Evolutionary conservation across 2,888 invertebrate genomes (phyloP).

Genomic region (Epicampocera succincta): DNA sequence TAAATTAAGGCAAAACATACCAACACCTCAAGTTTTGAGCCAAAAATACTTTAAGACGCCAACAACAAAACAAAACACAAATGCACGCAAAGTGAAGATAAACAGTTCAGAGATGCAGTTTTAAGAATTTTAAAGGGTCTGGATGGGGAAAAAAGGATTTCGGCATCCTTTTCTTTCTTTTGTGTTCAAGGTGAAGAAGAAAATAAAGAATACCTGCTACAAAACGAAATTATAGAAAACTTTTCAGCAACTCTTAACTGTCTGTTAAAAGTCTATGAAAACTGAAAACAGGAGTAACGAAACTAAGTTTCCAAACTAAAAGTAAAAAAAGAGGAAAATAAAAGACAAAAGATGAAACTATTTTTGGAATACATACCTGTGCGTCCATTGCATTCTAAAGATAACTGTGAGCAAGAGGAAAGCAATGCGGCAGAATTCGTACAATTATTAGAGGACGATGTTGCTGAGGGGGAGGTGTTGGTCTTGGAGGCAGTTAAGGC

Average conservation of each 20-base stretch:
- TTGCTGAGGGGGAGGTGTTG: conserved; percentile 58
- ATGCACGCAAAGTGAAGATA: conserved; percentile 16
- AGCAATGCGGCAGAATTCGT: conserved; percentile 67
- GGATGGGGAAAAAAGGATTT: neutral
- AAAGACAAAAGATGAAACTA: conserved; percentile 46
- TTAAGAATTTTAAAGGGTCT: neutral
- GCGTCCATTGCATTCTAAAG: conserved; percentile 84
- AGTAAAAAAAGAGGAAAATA: conserved; percentile 17
- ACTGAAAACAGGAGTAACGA: neutral
- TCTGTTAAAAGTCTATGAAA: conserved; percentile 62
- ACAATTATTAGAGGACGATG: conserved; percentile 67
- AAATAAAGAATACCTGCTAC: conserved; percentile 30
- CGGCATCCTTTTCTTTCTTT: neutral
- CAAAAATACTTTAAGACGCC: conserved; percentile 41
- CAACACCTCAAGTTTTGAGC: conserved; percentile 65
- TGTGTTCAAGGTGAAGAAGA: conserved; percentile 42
- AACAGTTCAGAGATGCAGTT: conserved; percentile 41
- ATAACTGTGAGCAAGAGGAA: conserved; percentile 76
- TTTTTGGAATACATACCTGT: conserved; percentile 83
- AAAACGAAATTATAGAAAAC: conserved; percentile 39
- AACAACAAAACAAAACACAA: conserved; percentile 15
- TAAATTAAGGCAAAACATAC: conserved; percentile 68
- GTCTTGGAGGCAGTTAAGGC: conserved; percentile 49
- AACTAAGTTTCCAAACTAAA: conserved; percentile 22
- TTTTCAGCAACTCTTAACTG: conserved; percentile 62